Evolutionary conservation across 2,113 vertebrate species (phyloP), one percentile per base, ranked within the genome.

Genomic region (Orthonyx spaldingii): DNA sequence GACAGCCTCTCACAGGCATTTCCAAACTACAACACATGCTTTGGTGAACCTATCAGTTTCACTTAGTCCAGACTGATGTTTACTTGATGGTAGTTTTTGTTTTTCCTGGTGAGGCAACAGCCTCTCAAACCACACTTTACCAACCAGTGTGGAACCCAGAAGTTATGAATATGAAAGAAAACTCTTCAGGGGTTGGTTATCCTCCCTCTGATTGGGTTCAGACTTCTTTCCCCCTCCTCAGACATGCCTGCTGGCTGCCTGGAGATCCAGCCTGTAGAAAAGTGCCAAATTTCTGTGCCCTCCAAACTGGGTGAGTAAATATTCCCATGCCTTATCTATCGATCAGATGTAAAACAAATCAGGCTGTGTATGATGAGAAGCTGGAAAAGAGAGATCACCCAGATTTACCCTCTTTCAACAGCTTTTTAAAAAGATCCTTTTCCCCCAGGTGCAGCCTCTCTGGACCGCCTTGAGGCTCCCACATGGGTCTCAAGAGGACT

Each of bases 281-380:
- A 26, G 19, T 0, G 0, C 15, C 0, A 0, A 86, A 89, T 28
- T 93, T 22, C 69, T 44, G n/a, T 4, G 3, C 23, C 46, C 69
- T 84, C 46, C 74, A 13, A 53, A 84, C 2, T 2, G 24, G 35
- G 7, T 1, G 11, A 81, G 47, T 28, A 71, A 79, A 55, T 63
- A 79, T 23, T 66, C 42, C 71, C 75, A n/a, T 7, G 55, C 21
- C 65, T 91, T 33, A 50, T 16, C 70, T n/a, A 47, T 5, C 0
- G 1, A 19, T 46, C 0, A 77, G 69, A 66, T 20, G 32, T 22
- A 3, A 39, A 94, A 75, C 47, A 63, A 86, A 74, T 66, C 69
- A 39, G 47, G 26, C 41, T 53, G 19, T 13, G 14, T 46, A 32
- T 7, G 10, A 56, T 0, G 11, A 72, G 68, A 60, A 85, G 44